phyloP scores from a whole-genome alignment of 2,888 invertebrate species.

The Eudasyphora cyanicolor region DNA sequence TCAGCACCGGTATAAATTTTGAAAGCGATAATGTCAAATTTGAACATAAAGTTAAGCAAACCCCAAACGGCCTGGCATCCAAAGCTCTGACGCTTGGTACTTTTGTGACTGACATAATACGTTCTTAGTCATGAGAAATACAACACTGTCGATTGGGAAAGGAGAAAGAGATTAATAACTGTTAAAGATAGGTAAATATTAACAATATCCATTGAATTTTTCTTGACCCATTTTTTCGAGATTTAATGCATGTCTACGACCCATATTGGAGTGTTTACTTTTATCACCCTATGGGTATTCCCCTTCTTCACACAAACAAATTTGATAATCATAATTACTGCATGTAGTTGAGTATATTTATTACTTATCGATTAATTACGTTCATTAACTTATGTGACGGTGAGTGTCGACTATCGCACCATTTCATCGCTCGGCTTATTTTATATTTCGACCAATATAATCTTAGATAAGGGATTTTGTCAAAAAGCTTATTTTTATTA shows the following conservation, averaged over 20 bases:
- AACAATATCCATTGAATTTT: too few species aligned
- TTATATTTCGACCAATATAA: background rate
- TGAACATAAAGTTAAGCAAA: slow-evolving; percentile 9
- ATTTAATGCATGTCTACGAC: background rate
- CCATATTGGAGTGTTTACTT: background rate
- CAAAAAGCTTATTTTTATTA: background rate
- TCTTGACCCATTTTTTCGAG: too few species aligned
- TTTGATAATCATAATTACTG: slow-evolving; percentile 8
- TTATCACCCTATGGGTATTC: background rate
- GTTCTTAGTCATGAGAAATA: slow-evolving; percentile 10
- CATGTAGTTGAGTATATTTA: background rate
- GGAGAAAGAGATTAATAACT: background rate
- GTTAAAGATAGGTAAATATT: too few species aligned
- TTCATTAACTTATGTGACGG: background rate
- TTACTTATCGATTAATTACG: slow-evolving; percentile 11
- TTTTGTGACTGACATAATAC: background rate
- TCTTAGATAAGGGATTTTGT: background rate
- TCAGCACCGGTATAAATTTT: background rate
- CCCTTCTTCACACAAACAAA: background rate
- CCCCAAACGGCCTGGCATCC: background rate
- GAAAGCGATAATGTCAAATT: slow-evolving; percentile 22
- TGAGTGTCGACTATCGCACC: background rate
- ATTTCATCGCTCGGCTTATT: background rate
- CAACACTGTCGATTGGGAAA: background rate
- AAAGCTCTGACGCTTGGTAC: background rate